Evolutionary conservation across 2,113 vertebrate species (phyloP).

Genomic region (Corvus hawaiiensis): DNA sequence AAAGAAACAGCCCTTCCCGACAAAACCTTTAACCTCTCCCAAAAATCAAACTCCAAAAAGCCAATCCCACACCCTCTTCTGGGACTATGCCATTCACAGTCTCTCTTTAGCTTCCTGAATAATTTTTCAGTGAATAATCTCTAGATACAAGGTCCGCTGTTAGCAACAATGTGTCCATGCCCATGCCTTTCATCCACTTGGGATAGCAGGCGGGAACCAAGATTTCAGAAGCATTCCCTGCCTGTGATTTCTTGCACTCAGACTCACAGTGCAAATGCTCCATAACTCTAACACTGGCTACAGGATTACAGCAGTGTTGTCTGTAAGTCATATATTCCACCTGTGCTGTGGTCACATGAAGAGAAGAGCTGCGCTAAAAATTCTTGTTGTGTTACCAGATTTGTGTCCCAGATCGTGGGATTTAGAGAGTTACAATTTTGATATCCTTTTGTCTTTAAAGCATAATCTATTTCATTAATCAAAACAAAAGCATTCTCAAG

Average conservation of each 20-base stretch:
- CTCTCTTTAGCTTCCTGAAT: neutral
- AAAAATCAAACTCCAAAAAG: no score
- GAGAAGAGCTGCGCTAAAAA: neutral
- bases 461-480: neutral
- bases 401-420: neutral
- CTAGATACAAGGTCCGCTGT: neutral
- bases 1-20: neutral
- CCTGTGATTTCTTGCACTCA: neutral
- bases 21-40: neutral
- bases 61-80: neutral
- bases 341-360: neutral
- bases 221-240: neutral
- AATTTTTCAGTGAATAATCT: neutral
- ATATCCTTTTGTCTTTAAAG: neutral
- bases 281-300: neutral
- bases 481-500: neutral
- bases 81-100: neutral
- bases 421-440: neutral
- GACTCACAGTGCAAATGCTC: neutral
- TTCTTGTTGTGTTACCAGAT: neutral
- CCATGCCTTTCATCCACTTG: neutral
- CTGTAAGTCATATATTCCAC: neutral
- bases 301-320: neutral
- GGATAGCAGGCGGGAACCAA: fast-evolving
- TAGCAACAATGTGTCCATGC: neutral